Evolutionary conservation across 2,113 vertebrate genomes (phyloP).

Genomic region (Semnornis frantzii): DNA sequence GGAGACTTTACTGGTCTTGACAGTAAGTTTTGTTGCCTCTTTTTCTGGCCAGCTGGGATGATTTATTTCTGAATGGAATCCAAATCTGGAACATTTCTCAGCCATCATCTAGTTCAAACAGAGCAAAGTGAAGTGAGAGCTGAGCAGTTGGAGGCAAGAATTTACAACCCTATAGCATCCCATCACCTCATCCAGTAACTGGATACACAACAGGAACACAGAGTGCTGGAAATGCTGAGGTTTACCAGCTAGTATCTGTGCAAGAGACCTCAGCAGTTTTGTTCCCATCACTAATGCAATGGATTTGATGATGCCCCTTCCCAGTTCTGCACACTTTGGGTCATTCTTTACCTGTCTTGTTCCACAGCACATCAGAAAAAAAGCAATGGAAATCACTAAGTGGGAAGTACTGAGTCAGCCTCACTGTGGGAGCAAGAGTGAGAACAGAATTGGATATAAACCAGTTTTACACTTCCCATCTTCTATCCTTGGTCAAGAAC

Average conservation of each 20-base stretch:
- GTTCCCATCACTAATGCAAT: not conserved
- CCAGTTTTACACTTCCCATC: not conserved
- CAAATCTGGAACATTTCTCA: constrained; percentile 1
- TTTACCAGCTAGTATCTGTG: constrained; percentile 11
- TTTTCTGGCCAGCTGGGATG: not conserved
- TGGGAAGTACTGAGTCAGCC: constrained; percentile 20
- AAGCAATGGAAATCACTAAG: not conserved
- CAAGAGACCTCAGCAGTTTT: constrained; percentile 2
- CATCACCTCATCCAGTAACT: constrained; percentile 39
- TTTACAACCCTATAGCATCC: constrained; percentile 16
- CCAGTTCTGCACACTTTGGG: not conserved
- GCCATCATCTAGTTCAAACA: not conserved
- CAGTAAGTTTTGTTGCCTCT: not conserved
- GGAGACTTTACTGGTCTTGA: not conserved
- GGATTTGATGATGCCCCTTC: not conserved
- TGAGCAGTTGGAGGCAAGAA: constrained; percentile 6
- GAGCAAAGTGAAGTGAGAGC: not conserved
- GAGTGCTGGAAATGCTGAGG: constrained; percentile 10
- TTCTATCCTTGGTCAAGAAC: not conserved
- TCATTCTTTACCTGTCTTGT: not conserved
- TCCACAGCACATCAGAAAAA: not conserved
- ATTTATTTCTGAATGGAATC: constrained; percentile 6
- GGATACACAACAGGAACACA: not conserved
- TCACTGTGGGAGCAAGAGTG: not conserved
- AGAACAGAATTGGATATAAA: not conserved